phyloP scores from a whole-genome alignment of 2,797 vertebrate genomes.

The Halcyon leucocephala region DNA sequence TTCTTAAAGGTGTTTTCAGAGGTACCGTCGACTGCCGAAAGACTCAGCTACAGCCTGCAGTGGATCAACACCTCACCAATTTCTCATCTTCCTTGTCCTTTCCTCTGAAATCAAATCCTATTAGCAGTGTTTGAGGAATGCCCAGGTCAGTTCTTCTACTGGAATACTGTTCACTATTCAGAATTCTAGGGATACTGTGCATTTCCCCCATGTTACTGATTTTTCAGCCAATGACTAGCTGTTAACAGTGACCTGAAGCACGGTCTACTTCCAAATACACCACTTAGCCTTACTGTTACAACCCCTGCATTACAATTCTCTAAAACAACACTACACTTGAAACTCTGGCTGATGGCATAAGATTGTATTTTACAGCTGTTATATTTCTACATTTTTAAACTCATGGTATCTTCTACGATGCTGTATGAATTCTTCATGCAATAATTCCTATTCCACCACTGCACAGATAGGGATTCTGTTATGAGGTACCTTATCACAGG shows the following conservation, averaged over 20 bases:
- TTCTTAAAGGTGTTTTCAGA: background rate
- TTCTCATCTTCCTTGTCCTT: background rate
- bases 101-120: background rate
- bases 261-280: background rate
- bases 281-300: background rate
- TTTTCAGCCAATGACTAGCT: background rate
- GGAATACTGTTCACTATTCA: background rate
- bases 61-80: background rate
- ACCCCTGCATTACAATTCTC: background rate
- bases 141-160: background rate
- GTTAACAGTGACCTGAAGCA: background rate
- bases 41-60: background rate
- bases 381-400: slow-evolving; percentile 24
- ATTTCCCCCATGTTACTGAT: background rate
- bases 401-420: background rate
- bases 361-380: slow-evolving; percentile 1
- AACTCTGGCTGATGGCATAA: background rate
- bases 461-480: slow-evolving; percentile 1
- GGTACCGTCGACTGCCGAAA: background rate
- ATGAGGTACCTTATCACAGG: slow-evolving; percentile 9
- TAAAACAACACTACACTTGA: background rate
- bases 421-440: background rate
- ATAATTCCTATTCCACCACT: background rate
- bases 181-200: background rate
- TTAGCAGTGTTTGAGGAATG: background rate